These are phyloP conservation scores for Spilarctia lutea DNA, from an alignment of 2,888 invertebrate genomes.

Conservation along the genomic window DNA sequence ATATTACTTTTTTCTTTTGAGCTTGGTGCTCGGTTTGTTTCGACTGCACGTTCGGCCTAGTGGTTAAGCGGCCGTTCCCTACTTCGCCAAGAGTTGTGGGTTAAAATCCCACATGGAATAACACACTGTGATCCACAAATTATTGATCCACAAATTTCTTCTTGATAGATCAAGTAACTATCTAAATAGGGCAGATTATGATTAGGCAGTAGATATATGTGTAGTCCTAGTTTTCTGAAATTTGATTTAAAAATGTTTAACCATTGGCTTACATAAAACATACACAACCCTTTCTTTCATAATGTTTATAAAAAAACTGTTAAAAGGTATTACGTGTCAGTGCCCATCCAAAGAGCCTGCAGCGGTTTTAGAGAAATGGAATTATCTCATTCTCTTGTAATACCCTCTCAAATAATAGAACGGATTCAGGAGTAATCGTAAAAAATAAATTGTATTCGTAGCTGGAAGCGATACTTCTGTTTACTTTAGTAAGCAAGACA, in stretches of 20 bases:
- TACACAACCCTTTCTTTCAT: background rate
- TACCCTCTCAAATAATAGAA: slow-evolving; percentile 13
- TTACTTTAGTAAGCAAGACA: background rate
- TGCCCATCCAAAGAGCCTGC: slow-evolving; percentile 44
- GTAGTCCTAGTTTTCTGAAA: background rate
- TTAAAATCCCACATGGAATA: too few species aligned
- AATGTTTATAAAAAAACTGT: slow-evolving; percentile 23
- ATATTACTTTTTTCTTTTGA: background rate
- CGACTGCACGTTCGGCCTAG: too few species aligned
- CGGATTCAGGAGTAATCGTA: background rate
- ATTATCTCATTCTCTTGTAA: slow-evolving; percentile 41
- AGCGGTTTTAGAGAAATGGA: slow-evolving; percentile 45
- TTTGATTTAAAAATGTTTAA: background rate
- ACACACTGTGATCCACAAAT: too few species aligned
- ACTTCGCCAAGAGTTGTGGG: too few species aligned
- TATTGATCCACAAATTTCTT: background rate
- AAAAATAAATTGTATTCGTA: slow-evolving; percentile 7
- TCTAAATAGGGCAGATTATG: too few species aligned
- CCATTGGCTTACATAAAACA: background rate
- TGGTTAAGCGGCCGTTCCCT: too few species aligned
- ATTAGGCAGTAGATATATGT: background rate
- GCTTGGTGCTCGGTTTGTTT: too few species aligned
- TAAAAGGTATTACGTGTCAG: slow-evolving; percentile 63
- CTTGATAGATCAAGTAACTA: too few species aligned
- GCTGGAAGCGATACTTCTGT: background rate